Evolutionary conservation across 2,113 vertebrate genomes (phyloP).

Genomic region (Bungarus multicinctus): DNA sequence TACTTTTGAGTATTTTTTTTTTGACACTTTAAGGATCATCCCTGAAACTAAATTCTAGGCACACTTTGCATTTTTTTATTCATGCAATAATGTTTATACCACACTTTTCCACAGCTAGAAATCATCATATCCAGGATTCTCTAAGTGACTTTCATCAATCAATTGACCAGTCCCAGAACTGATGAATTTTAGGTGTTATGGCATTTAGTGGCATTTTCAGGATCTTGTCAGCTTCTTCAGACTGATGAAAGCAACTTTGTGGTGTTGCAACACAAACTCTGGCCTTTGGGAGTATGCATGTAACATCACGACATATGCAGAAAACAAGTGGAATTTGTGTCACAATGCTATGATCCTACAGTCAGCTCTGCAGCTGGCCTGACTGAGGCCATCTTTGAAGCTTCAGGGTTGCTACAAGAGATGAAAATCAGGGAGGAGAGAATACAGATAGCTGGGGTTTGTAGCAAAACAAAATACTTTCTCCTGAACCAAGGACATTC

Average conservation of each 20-base stretch:
- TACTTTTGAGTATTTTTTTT: neutral
- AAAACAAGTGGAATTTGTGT: neutral
- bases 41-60: neutral
- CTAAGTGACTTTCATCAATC: neutral
- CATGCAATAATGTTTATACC: neutral
- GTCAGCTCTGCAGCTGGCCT: too few relatives aligned
- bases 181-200: neutral
- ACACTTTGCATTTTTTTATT: neutral
- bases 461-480: too few relatives aligned
- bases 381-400: too few relatives aligned
- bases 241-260: neutral
- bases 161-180: neutral
- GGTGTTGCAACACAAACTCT: neutral
- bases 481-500: too few relatives aligned
- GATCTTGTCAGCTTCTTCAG: neutral
- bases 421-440: too few relatives aligned
- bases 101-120: neutral
- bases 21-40: neutral
- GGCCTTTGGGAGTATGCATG: neutral
- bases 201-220: neutral
- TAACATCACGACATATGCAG: neutral
- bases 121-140: neutral
- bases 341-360: neutral
- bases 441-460: too few relatives aligned
- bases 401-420: too few relatives aligned